phyloP scores from a whole-genome alignment of 2,113 vertebrate genomes.

The Plotosus lineatus region DNA sequence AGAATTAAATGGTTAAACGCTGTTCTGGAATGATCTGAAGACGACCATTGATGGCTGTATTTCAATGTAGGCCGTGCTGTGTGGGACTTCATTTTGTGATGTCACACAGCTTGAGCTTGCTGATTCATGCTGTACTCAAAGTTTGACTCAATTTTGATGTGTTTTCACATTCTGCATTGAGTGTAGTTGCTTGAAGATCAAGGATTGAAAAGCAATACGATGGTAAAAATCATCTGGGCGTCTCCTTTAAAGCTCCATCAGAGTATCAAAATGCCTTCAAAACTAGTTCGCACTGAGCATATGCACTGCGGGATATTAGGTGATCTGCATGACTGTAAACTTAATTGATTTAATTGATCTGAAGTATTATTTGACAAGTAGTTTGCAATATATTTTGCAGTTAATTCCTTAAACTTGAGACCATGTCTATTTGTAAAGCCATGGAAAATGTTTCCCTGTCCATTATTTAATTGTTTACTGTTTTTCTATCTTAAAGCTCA shows the following conservation, averaged over 20 bases:
- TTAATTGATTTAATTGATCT: neutral
- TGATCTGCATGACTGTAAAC: neutral
- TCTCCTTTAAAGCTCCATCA: neutral
- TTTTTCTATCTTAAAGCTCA: conserved; percentile 39
- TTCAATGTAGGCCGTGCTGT: too few relatives aligned
- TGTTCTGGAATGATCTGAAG: too few relatives aligned
- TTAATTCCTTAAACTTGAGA: neutral
- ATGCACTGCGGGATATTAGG: neutral
- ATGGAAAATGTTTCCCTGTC: conserved; percentile 19
- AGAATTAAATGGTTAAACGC: too few relatives aligned
- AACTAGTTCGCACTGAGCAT: neutral
- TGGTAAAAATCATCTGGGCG: too few relatives aligned
- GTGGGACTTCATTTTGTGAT: too few relatives aligned
- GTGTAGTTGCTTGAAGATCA: too few relatives aligned
- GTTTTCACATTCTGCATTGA: too few relatives aligned
- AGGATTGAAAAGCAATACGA: too few relatives aligned
- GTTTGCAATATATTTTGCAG: neutral
- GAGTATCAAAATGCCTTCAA: neutral
- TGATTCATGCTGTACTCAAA: too few relatives aligned
- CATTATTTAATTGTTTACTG: conserved; percentile 39
- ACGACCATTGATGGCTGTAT: too few relatives aligned
- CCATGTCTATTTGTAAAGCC: conserved; percentile 8
- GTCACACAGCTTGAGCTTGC: too few relatives aligned
- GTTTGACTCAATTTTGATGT: too few relatives aligned
- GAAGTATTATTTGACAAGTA: neutral